Evolutionary conservation across 2,797 vertebrate species (phyloP).

Genomic region (Calcarius lapponicus): DNA sequence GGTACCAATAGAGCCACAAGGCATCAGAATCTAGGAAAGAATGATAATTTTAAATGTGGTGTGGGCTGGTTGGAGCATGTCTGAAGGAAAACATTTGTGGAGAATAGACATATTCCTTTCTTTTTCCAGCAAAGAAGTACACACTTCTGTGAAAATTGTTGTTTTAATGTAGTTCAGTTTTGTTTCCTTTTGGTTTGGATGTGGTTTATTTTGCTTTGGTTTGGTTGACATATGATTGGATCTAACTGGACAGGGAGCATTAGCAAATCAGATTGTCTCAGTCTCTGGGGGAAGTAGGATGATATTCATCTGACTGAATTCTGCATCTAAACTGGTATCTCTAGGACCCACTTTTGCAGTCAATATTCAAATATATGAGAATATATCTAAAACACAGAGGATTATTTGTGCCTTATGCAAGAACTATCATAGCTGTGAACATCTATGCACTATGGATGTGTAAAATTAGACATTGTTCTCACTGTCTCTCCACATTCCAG

Average conservation of each 20-base stretch:
- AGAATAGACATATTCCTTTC: background rate
- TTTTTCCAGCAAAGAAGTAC: background rate
- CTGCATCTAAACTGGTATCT: background rate
- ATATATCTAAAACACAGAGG: background rate
- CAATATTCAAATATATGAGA: background rate
- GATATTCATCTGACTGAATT: background rate
- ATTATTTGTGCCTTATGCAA: background rate
- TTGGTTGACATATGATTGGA: background rate
- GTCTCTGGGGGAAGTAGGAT: background rate
- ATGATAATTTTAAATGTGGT: background rate
- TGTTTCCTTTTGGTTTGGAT: rapidly evolving
- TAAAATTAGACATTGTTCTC: background rate
- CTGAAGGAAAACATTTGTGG: background rate
- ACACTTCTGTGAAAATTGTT: background rate
- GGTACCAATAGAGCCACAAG: background rate
- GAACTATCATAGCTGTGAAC: background rate
- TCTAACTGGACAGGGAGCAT: background rate
- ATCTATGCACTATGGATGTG: background rate
- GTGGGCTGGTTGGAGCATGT: rapidly evolving
- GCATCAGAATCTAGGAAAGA: background rate
- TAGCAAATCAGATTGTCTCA: background rate
- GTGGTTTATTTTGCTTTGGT: background rate
- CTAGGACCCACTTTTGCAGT: background rate
- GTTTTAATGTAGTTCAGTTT: background rate
- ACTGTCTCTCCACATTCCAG: background rate